phyloP scores from a whole-genome alignment of 2,113 vertebrate genomes.

The Hoplias malabaricus region DNA sequence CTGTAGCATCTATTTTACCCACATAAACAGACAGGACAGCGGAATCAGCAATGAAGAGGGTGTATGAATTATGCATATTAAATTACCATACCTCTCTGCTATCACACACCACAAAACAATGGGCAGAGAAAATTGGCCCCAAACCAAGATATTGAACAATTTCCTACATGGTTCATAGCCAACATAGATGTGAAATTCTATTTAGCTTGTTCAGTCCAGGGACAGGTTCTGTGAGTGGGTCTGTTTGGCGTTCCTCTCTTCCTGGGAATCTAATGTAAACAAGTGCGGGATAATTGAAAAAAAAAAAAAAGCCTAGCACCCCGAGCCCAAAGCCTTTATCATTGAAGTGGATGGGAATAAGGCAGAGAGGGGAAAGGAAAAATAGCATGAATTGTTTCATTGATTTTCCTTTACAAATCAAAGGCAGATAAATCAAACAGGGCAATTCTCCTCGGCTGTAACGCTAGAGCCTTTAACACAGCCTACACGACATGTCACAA shows the following conservation, averaged over 20 bases:
- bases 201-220: constrained; percentile 84
- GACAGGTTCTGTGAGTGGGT: constrained; percentile 78
- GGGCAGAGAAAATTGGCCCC: constrained; percentile 81
- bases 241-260: constrained; percentile 72
- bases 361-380: constrained; percentile 84
- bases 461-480: constrained; percentile 70
- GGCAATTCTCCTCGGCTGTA: constrained; percentile 80
- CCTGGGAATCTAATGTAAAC: constrained; percentile 87
- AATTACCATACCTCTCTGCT: constrained; percentile 80
- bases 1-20: constrained; percentile 82
- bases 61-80: constrained; percentile 92
- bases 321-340: constrained; percentile 82
- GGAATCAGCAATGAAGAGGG: constrained; percentile 79
- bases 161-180: constrained; percentile 90
- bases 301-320: constrained; percentile 83
- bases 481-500: constrained; percentile 83
- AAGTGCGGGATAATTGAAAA: constrained; percentile 92
- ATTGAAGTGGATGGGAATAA: constrained; percentile 80
- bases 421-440: constrained; percentile 86
- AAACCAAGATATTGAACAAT: constrained; percentile 90
- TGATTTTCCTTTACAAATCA: constrained; percentile 88
- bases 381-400: constrained; percentile 78
- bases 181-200: constrained; percentile 90
- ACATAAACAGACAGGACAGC: constrained; percentile 84
- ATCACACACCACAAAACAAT: constrained; percentile 74